Base-by-base conservation (phyloP, 2,797 vertebrate species). In the Gallirallus australis region DNA sequence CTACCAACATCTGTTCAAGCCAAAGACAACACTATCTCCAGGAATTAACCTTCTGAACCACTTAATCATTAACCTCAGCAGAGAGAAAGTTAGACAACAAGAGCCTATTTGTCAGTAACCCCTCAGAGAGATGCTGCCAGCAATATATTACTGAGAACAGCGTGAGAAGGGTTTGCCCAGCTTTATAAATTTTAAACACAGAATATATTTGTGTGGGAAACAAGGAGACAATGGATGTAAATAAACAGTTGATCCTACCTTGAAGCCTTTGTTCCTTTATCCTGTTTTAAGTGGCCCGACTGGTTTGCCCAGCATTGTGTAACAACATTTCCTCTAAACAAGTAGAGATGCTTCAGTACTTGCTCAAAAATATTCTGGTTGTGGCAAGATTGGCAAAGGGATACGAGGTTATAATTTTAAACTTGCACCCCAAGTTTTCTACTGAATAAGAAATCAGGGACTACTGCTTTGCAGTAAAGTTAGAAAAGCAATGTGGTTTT, bases 1-100 rank as follows among this genome's bases (percentile, higher is more conserved):
- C 98, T 97, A 98, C 98, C 98, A 99, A 99, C 99, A 99, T 99
- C 99, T 99, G 99, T 99, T 99, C 98, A 97, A 97, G 98, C 98
- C 97, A 98, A 98, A 99, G 98, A 99, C 99, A 99, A 98, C 98
- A 97, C 98, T 98, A 99, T 98, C 98, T 98, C 97, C 97, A 98
- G 98, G 98, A 98, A 99, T 99, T 99, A 99, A 99, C 99, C 99
- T 99, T 98, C 98, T 98, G 97, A 99, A 99, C 99, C 98, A 98
- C 98, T 97, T 98, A 99, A 99, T 99, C 99, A 99, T 99, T 99
- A 99, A 99, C 99, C 98, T 98, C 97, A 90, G 98, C 98, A 98
- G 97, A 97, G 98, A 97, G 98, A 99, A 98, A 99, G 98, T 98
- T 98, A 97, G 98, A 99, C 98, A 99, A 99, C 98, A 98, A 98